Base-by-base conservation (phyloP, 2,888 invertebrate genomes). In the Bursaphelenchus okinawaensis region DNA sequence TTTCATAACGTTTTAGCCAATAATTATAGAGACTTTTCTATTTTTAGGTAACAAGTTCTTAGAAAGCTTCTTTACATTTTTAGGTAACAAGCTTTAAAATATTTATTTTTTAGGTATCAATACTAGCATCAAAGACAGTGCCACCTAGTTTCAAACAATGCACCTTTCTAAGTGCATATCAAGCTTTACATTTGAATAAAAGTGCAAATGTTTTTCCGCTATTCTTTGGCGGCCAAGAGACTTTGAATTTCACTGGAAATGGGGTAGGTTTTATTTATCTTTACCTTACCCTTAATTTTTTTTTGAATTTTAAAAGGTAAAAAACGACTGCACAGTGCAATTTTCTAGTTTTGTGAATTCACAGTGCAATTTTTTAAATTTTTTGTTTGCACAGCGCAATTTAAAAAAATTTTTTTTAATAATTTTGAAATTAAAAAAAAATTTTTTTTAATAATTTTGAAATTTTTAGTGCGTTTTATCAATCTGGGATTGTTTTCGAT, bases 401-500 rank as follows among this genome's bases (percentile, higher is more conserved):
- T 50, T n/a, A 56, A 40, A 40, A 40, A 19, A 19, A 16, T 16
- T 40, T 23, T 9, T 19, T 56, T 56, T 31, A 20, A 23, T 50
- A 19, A n/a, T 31, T 23, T 29, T 24, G 29, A 68, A 69, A n/a
- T 19, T n/a, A 23, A 6, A 28, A 51, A 62, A 69, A 19, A 19
- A 16, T 16, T 40, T 23, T 9, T 19, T 56, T 56, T 31, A 20
- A 23, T 50, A 19, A n/a, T 31, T 23, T 29, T 24, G 29, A 68
- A 69, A n/a, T 19, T n/a, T 28, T 9, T 28, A 71, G 73, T 71
- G 71, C 56, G 22, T 72, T 40, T 55, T 66, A 28, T 69, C 72
- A 8, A 29, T 74, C 27, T 68, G 71, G 65, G 72, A 72, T 16
- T 72, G 74, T 54, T 66, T 75, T n/a, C 68, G 72, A 26, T 63